Conservation (phyloP, 2,888 invertebrate genomes). For the Disparrhopalites patrizii region DNA sequence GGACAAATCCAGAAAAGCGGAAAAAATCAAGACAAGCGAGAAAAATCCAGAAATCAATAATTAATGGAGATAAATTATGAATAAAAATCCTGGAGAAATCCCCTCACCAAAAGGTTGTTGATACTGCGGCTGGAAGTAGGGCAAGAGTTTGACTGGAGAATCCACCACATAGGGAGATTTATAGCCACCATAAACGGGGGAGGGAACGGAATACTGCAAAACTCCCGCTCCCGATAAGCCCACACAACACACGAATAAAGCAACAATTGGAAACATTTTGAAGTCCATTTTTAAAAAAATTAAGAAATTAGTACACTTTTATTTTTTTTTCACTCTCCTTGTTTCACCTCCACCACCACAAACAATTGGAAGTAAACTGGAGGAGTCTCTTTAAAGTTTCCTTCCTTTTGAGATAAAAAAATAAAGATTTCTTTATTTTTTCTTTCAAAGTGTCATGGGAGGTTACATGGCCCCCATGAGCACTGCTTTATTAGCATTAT, state of each 20-base stretch:
- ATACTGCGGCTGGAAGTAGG: background rate
- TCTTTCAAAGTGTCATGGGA: background rate
- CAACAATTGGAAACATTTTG: background rate
- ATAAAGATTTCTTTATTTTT: slow-evolving; percentile 14
- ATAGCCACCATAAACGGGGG: too few relatives aligned
- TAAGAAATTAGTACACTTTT: too few relatives aligned
- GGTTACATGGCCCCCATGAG: background rate
- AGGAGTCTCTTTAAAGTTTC: too few relatives aligned
- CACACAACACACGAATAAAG: background rate
- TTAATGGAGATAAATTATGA: background rate
- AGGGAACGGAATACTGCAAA: background rate
- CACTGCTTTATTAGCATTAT: background rate
- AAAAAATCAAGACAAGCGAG: too few relatives aligned
- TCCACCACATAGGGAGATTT: slow-evolving; percentile 2
- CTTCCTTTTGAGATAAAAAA: too few relatives aligned
- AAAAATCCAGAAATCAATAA: background rate
- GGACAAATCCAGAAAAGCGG: too few relatives aligned
- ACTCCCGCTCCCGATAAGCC: background rate
- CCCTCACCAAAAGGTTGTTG: slow-evolving; percentile 1
- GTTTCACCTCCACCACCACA: background rate
- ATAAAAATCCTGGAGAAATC: background rate
- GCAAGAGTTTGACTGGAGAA: background rate
- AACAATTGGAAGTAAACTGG: slow-evolving; percentile 9
- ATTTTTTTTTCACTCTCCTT: background rate
- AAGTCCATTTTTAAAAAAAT: background rate